Evolutionary conservation across 2,888 invertebrate species (phyloP), one percentile per base, ranked within the genome.

Genomic region (Pasiphila rectangulata): DNA sequence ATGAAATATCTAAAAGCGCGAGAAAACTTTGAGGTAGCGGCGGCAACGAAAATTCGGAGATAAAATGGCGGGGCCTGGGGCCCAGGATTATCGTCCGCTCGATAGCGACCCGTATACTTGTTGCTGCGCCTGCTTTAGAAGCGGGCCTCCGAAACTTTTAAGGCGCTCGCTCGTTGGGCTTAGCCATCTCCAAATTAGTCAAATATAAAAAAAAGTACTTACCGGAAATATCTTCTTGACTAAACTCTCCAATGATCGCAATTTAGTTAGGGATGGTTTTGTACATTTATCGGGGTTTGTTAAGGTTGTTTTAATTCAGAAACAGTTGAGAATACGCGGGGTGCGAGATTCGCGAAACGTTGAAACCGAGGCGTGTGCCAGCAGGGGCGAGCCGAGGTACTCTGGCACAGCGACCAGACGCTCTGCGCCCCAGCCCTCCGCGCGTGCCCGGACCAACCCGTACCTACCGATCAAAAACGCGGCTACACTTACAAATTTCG

Each of bases 51-150:
- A 35, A 32, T 45, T 37, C 10, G 10, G 38, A 68, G 64, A 67
- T 76, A 80, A 80, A 77, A 82, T 80, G 80, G 80, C 79, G 74
- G 71, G 62, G 64, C 57, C 59, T 67, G 62, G 61, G 63, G 56
- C 59, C 68, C 67, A 60, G 72, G 75, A 78, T 75, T 73, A 75
- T 59, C 67, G 59, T 56, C 40, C 79, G 80, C 76, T 82, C 82
- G 74, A 82, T 83, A 83, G 64, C 64, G 63, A 30, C 38, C 38
- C 38, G 54, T 66, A 71, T 75, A 82, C 82, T 81, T 82, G 82
- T 83, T 83, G 83, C 81, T 75, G 66, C 72, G 72, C 68, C 76
- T 73, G 67, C 64, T 65, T 59, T 57, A 57, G 59, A 51, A 23
- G 46, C 16, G 32, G 51, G 56, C 59, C 55, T 51, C 67, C 9